phyloP scores from a whole-genome alignment of 92 coral and sea anemone genomes.

The Heteractis magnifica region DNA sequence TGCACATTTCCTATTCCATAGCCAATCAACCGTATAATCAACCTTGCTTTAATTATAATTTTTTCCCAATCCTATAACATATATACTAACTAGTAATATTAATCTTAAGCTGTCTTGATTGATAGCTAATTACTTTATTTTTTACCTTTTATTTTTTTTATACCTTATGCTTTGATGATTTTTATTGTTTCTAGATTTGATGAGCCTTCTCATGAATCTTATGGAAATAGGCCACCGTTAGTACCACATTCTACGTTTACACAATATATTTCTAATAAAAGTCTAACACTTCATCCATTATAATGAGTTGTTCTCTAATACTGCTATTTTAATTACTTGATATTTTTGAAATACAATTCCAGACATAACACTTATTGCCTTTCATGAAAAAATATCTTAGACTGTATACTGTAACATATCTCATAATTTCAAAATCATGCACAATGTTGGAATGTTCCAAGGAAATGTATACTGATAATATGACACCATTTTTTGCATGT shows the following conservation, averaged over 20 bases:
- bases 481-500: too few species aligned
- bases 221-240: constrained; percentile 82
- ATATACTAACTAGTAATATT: neutral
- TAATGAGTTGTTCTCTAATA: neutral
- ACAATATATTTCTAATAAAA: neutral
- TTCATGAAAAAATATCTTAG: too few species aligned
- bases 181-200: constrained; percentile 71
- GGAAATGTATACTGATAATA: too few species aligned
- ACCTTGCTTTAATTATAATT: neutral
- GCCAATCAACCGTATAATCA: neutral
- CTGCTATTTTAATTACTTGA: neutral
- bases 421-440: too few species aligned
- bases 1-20: neutral
- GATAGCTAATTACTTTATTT: neutral
- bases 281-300: neutral
- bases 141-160: neutral
- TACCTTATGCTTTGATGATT: constrained; percentile 19
- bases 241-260: constrained; percentile 31
- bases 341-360: too few species aligned
- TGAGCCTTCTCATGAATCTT: constrained; percentile 54
- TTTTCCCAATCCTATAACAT: neutral
- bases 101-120: neutral
- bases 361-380: too few species aligned
- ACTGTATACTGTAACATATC: too few species aligned
- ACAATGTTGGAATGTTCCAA: too few species aligned